Conservation (phyloP, 2,888 invertebrate species). For the Argynnis bischoffii region DNA sequence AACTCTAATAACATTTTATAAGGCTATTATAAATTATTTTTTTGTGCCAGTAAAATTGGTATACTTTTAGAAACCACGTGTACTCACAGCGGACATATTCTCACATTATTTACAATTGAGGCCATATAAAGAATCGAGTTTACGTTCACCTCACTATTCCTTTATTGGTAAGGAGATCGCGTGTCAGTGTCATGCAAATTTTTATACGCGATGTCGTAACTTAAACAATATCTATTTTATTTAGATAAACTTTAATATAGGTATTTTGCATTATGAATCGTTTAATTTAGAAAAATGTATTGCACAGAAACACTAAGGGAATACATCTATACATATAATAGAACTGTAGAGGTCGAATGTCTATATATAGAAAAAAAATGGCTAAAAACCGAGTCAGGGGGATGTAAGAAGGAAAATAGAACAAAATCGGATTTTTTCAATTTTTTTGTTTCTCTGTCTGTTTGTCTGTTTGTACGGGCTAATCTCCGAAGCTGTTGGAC, state of each 20-base stretch:
- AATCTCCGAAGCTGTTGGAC: too few species aligned
- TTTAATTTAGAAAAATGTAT: not conserved
- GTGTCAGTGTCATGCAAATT: slow-evolving; percentile 62
- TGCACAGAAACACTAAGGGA: too few species aligned
- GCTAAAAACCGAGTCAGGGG: too few species aligned
- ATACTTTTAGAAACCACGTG: slow-evolving; percentile 22
- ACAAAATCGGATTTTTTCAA: too few species aligned
- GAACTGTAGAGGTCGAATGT: too few species aligned
- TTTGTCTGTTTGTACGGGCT: too few species aligned
- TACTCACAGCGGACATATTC: slow-evolving; percentile 6
- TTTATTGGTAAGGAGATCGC: slow-evolving; percentile 58
- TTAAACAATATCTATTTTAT: slow-evolving; percentile 15
- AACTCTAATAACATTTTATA: slow-evolving; percentile 6
- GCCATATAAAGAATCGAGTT: slow-evolving; percentile 67
- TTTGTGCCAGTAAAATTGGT: slow-evolving; percentile 10
- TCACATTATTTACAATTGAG: slow-evolving; percentile 40
- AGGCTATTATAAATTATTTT: slow-evolving; percentile 11
- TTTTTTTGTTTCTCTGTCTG: too few species aligned
- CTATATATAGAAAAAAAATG: too few species aligned
- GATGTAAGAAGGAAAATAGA: too few species aligned
- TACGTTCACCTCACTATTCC: slow-evolving; percentile 65
- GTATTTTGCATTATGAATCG: not conserved
- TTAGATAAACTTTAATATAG: not conserved
- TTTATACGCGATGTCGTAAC: slow-evolving; percentile 13
- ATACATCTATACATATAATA: too few species aligned